These are phyloP conservation scores for Mustela nigripes DNA, from an alignment of 2,113 vertebrate species.

Conservation along the genomic window DNA sequence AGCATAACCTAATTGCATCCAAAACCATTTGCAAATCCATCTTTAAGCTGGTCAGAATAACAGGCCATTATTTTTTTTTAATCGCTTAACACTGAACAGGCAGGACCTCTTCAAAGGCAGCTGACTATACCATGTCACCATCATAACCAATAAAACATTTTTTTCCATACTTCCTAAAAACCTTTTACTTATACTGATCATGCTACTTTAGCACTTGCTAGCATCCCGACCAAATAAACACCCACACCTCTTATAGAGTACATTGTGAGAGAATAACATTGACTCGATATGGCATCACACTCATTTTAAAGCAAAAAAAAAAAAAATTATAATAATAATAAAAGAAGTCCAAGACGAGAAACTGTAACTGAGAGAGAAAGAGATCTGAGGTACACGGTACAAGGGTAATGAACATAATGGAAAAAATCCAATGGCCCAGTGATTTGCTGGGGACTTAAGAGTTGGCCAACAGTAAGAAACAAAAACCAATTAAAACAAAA, in stretches of 20 bases:
- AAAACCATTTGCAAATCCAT: conserved; percentile 90
- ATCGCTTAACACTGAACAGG: conserved; percentile 89
- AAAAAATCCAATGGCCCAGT: conserved; percentile 86
- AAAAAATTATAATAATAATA: conserved; percentile 60
- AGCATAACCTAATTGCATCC: conserved; percentile 89
- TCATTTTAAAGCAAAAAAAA: conserved; percentile 92
- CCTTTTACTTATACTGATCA: conserved; percentile 83
- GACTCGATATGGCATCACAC: conserved; percentile 94
- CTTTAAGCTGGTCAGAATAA: conserved; percentile 90
- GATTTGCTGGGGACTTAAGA: conserved; percentile 78
- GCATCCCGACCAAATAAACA: conserved; percentile 88
- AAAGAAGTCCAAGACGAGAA: conserved; percentile 90
- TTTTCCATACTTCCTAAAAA: conserved; percentile 85
- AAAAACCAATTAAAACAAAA: conserved; percentile 45
- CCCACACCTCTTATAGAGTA: conserved; percentile 89
- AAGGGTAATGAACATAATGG: conserved; percentile 92
- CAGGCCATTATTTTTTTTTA: conserved; percentile 88
- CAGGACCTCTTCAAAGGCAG: conserved; percentile 86
- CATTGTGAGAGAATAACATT: conserved; percentile 90
- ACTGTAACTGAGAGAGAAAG: conserved; percentile 91
- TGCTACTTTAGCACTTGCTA: conserved; percentile 87
- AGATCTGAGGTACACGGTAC: conserved; percentile 95
- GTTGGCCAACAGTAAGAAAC: conserved; percentile 46
- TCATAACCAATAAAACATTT: conserved; percentile 79
- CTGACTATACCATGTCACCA: conserved; percentile 82